Evolutionary conservation across 2,797 vertebrate genomes (phyloP).

Genomic region (Pygocentrus nattereri): DNA sequence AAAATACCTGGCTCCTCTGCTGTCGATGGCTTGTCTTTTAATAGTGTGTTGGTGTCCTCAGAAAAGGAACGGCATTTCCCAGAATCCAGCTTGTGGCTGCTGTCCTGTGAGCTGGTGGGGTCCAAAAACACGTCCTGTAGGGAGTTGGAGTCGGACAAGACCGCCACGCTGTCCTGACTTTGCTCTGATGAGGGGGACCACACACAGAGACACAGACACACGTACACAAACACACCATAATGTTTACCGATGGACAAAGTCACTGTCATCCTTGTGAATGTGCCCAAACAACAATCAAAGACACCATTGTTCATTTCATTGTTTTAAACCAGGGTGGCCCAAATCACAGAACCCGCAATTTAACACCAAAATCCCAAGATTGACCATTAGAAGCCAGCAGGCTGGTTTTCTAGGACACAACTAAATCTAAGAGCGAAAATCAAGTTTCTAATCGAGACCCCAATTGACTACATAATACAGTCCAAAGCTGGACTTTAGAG

Average conservation of each 20-base stretch:
- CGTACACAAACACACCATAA: conserved; percentile 56
- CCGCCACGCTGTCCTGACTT: conserved; percentile 95
- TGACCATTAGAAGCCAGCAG: conserved; percentile 3
- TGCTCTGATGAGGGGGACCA: conserved; percentile 81
- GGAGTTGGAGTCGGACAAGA: conserved; percentile 97
- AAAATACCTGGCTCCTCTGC: conserved; percentile 85
- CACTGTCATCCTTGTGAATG: background rate
- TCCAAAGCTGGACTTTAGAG: background rate
- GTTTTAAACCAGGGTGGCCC: conserved; percentile 13
- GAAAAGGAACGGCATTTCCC: conserved; percentile 80
- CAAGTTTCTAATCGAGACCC: background rate
- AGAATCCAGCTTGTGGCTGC: conserved; percentile 82
- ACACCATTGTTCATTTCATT: background rate
- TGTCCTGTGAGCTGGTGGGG: conserved; percentile 90
- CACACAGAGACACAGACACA: conserved; percentile 32
- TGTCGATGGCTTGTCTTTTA: conserved; percentile 81
- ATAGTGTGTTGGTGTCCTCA: conserved; percentile 76
- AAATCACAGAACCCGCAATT: conserved; percentile 22
- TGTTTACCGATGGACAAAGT: conserved; percentile 24
- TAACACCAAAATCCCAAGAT: conserved; percentile 35
- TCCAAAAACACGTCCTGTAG: conserved; percentile 95
- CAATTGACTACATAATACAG: background rate
- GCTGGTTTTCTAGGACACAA: background rate
- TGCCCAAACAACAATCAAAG: background rate
- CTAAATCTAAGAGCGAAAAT: background rate